These are phyloP conservation scores for Thecophora atra DNA, from an alignment of 2,888 invertebrate genomes.

Conservation along the genomic window DNA sequence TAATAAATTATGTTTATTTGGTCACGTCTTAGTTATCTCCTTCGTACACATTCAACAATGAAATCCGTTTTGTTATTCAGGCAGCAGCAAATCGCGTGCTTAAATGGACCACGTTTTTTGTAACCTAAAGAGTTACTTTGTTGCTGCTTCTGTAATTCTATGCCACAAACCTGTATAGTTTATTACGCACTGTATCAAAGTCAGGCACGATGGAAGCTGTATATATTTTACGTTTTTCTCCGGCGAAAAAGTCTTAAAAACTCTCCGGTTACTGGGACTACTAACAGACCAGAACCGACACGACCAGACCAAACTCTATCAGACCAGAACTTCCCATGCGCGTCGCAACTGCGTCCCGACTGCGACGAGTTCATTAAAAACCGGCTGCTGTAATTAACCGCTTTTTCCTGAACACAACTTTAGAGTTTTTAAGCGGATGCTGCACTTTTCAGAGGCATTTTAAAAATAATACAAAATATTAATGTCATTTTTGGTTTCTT, in stretches of 20 bases:
- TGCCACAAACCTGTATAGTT: slow-evolving; percentile 35
- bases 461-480: neutral
- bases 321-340: neutral
- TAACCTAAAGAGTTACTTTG: slow-evolving; percentile 3
- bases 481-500: too few relatives aligned
- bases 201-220: neutral
- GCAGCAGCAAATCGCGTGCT: slow-evolving; percentile 12
- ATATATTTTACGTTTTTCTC: neutral
- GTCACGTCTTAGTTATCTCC: slow-evolving; percentile 17
- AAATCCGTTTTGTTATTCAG: neutral
- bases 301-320: too few relatives aligned
- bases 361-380: slow-evolving; percentile 16
- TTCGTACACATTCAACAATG: neutral
- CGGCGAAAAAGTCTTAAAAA: neutral
- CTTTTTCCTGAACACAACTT: neutral
- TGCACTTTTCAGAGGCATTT: neutral
- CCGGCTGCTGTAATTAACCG: slow-evolving; percentile 7
- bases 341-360: neutral
- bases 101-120: neutral
- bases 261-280: neutral
- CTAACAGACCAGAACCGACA: too few relatives aligned
- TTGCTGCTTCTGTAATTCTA: slow-evolving; percentile 17
- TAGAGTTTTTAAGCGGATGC: neutral
- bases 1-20: slow-evolving; percentile 50
- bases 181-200: neutral